These are phyloP conservation scores for Clusia tigrina DNA, from an alignment of 2,888 invertebrate genomes.

Conservation along the genomic window DNA sequence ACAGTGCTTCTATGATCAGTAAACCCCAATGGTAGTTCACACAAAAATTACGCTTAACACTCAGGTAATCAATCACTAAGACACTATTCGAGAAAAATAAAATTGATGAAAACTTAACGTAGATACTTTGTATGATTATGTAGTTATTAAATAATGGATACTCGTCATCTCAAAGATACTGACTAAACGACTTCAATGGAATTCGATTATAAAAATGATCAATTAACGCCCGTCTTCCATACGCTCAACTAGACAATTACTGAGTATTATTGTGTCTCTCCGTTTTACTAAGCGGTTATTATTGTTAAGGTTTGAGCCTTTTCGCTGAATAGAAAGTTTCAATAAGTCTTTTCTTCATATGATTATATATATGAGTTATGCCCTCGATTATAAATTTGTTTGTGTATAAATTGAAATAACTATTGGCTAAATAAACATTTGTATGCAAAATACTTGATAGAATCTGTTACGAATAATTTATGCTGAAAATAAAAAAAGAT, in stretches of 20 bases:
- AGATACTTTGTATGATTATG: too few species aligned
- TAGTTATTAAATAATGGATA: too few species aligned
- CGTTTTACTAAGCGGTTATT: neutral
- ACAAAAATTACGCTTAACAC: too few species aligned
- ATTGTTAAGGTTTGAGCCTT: neutral
- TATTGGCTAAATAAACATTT: neutral
- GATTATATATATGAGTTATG: neutral
- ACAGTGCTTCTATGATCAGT: too few species aligned
- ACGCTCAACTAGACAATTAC: conserved; percentile 25
- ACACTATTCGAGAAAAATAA: too few species aligned
- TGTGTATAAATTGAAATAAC: too few species aligned
- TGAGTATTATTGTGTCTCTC: conserved; percentile 14
- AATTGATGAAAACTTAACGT: too few species aligned
- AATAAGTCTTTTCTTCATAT: conserved; percentile 8
- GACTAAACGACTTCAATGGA: neutral
- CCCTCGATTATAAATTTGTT: too few species aligned
- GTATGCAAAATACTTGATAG: neutral
- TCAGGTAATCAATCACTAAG: too few species aligned
- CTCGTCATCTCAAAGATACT: neutral
- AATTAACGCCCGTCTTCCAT: conserved; percentile 12
- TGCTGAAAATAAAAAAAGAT: conserved; percentile 42
- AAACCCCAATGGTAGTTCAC: too few species aligned
- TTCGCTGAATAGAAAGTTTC: neutral
- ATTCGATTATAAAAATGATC: neutral
- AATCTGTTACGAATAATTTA: conserved; percentile 22